Conservation (phyloP, 2,113 vertebrate genomes). For the Lutjanus erythropterus region DNA sequence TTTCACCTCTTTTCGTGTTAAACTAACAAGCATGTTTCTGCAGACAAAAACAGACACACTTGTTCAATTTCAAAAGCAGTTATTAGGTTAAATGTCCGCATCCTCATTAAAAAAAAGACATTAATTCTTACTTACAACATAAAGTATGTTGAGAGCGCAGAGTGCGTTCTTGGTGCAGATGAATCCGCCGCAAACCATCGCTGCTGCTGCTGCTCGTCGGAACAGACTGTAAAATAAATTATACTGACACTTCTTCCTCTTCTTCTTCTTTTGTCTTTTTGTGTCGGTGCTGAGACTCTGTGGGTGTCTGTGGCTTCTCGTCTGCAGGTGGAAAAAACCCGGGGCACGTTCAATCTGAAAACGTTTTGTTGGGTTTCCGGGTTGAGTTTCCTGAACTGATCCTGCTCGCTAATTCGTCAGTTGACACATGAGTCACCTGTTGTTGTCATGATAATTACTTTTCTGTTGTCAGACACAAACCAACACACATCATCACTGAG, state of each 20-base stretch:
- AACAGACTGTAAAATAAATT: not conserved
- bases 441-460: not conserved
- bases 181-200: constrained; percentile 77
- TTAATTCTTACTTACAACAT: constrained; percentile 65
- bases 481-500: not conserved
- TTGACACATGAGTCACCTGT: not conserved
- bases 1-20: not conserved
- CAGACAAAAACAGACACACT: not conserved
- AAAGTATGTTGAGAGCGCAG: constrained; percentile 72
- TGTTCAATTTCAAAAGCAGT: not conserved
- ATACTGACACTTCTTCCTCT: too few relatives aligned
- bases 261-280: not conserved
- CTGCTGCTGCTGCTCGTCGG: not conserved
- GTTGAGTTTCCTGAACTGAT: constrained; percentile 42
- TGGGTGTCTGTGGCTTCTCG: not conserved
- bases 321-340: not conserved
- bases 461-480: not conserved
- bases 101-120: too few relatives aligned
- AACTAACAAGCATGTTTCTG: not conserved
- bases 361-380: too few relatives aligned
- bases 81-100: too few relatives aligned
- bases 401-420: constrained; percentile 50
- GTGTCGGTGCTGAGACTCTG: not conserved
- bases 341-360: too few relatives aligned
- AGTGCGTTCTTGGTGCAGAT: constrained; percentile 72